Percentiles rank a stretch among this genome's conserved stretches.
Conservation (phyloP, 2,888 invertebrate species). For the Eubasilissa splendida region DNA sequence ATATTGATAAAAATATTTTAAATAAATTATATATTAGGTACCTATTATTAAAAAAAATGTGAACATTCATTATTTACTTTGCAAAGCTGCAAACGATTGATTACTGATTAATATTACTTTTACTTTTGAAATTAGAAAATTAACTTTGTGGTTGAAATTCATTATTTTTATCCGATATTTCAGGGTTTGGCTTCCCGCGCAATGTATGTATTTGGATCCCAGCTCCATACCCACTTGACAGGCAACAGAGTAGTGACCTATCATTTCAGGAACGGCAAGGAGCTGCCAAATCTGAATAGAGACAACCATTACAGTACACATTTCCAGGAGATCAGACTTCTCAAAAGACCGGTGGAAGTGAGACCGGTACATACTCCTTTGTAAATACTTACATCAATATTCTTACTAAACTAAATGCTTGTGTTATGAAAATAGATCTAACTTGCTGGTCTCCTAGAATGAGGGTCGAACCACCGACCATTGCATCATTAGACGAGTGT, state of each 20-base stretch:
- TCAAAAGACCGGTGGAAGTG: conserved; percentile 85
- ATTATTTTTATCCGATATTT: conserved; percentile 60
- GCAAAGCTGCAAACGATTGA: no score
- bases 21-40: no score
- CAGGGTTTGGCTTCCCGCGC: conserved; percentile 87
- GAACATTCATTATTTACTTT: no score
- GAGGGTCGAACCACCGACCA: not conserved
- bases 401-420: not conserved
- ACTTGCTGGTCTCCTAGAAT: no score
- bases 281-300: conserved; percentile 87
- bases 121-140: no score
- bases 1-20: no score
- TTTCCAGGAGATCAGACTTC: conserved; percentile 95
- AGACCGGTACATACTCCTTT: conserved; percentile 77
- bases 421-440: no score
- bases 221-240: conserved; percentile 96
- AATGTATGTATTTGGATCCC: conserved; percentile 94
- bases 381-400: not conserved
- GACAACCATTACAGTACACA: conserved; percentile 98
- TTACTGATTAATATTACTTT: no score
- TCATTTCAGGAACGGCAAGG: conserved; percentile 86
- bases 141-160: no score
- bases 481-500: not conserved
- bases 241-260: conserved; percentile 89
- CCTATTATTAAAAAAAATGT: no score